A percentile compares a stretch with the other conserved stretches of the same genome.
These are phyloP conservation scores for Timema cristinae DNA, from an alignment of 2,888 invertebrate species.

Conservation along the genomic window DNA sequence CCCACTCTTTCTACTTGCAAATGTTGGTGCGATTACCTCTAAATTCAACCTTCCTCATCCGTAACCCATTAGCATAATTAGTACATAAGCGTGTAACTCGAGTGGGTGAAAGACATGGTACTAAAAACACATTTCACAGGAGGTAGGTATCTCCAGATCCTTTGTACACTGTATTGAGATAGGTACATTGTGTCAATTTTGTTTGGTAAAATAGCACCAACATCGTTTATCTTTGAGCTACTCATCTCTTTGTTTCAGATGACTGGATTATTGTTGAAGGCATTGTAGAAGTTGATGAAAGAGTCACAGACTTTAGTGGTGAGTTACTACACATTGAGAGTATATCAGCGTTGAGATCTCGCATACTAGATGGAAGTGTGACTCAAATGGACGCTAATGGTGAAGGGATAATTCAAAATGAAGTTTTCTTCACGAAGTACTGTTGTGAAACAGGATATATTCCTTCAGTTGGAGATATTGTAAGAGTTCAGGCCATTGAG, in stretches of 20 bases:
- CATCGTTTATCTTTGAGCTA: too few species aligned
- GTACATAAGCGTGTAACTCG: too few species aligned
- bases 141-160: too few species aligned
- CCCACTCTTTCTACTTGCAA: too few species aligned
- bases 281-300: conserved; percentile 57
- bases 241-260: conserved; percentile 15
- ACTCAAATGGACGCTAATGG: conserved; percentile 42
- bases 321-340: conserved; percentile 58
- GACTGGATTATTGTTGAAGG: conserved; percentile 65
- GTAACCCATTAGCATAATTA: too few species aligned
- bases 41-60: too few species aligned
- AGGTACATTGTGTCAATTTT: too few species aligned
- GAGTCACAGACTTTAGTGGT: conserved; percentile 49
- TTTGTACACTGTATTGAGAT: too few species aligned
- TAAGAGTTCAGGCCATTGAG: conserved; percentile 63
- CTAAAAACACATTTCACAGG: too few species aligned
- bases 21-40: too few species aligned
- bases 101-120: too few species aligned
- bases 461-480: conserved; percentile 58
- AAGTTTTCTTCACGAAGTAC: conserved; percentile 57
- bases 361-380: conserved; percentile 51
- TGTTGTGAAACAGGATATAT: conserved; percentile 52
- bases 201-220: too few species aligned
- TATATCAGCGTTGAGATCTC: conserved; percentile 57
- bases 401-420: conserved; percentile 55